A percentile compares a stretch with the other conserved stretches of the same genome.
Evolutionary conservation across 2,113 vertebrate species (phyloP).

Genomic region (Zootoca vivipara): DNA sequence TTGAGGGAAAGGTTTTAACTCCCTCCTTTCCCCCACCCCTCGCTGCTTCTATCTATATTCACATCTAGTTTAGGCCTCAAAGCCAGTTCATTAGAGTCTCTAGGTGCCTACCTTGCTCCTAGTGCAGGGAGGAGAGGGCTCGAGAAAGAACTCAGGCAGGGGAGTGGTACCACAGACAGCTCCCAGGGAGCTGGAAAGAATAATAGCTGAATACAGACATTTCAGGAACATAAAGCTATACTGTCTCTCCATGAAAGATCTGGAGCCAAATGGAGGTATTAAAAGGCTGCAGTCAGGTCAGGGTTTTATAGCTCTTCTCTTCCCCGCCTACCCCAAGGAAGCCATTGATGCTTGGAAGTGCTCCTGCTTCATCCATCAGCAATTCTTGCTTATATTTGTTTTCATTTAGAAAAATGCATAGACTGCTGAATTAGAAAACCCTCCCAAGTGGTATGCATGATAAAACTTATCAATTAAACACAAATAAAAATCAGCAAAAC

Average conservation of each 20-base stretch:
- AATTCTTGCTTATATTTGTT: too few relatives aligned
- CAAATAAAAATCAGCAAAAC: too few relatives aligned
- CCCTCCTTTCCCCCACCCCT: not conserved
- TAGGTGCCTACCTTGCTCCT: not conserved
- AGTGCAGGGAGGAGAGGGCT: too few relatives aligned
- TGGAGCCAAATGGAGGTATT: not conserved
- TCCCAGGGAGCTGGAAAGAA: not conserved
- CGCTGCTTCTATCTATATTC: not conserved
- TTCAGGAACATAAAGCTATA: not conserved
- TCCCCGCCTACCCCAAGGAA: not conserved
- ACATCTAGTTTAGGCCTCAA: not conserved
- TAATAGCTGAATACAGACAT: not conserved
- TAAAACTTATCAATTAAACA: too few relatives aligned
- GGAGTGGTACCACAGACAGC: not conserved
- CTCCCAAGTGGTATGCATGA: too few relatives aligned
- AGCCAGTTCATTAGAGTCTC: not conserved
- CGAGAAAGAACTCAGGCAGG: not conserved
- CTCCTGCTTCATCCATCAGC: too few relatives aligned
- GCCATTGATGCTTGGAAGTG: too few relatives aligned
- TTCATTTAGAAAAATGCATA: too few relatives aligned
- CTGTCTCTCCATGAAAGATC: not conserved
- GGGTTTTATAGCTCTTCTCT: not conserved
- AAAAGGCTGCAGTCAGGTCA: not conserved
- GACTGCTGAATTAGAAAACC: too few relatives aligned
- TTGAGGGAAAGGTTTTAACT: not conserved